These are phyloP conservation scores for Nanorana parkeri DNA, from an alignment of 2,113 vertebrate species.

Conservation along the genomic window DNA sequence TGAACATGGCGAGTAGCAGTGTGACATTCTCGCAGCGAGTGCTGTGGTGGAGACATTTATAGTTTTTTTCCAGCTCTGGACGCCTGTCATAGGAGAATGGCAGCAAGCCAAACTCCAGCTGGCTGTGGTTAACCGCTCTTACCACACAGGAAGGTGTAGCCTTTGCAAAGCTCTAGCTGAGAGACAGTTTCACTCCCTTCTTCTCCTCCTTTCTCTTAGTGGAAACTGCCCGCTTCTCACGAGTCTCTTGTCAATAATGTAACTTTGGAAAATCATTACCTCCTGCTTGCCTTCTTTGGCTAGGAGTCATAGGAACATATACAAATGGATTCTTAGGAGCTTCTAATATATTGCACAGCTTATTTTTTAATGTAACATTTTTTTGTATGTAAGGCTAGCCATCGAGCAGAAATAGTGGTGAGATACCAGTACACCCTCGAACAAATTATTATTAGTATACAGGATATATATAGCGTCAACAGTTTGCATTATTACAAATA, in stretches of 20 bases:
- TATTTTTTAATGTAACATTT: too few species aligned
- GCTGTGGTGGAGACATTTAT: background rate
- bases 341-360: too few species aligned
- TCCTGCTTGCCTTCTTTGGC: background rate
- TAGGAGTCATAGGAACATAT: background rate
- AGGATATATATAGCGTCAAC: too few species aligned
- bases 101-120: conserved; percentile 33
- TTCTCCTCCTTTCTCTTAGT: conserved; percentile 14
- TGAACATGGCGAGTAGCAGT: background rate
- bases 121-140: conserved; percentile 44
- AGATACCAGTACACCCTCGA: too few species aligned
- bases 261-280: conserved; percentile 2
- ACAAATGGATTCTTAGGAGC: too few species aligned
- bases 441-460: too few species aligned
- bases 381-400: too few species aligned
- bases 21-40: conserved; percentile 12
- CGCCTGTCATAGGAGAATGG: conserved; percentile 24
- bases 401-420: too few species aligned
- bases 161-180: conserved; percentile 18
- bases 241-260: background rate
- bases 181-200: conserved; percentile 25
- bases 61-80: conserved; percentile 3
- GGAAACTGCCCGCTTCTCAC: conserved; percentile 33
- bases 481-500: too few species aligned
- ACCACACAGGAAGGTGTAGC: conserved; percentile 51